Evolutionary conservation across 1,140 invertebrate genomes (phyloP).

Genomic region (Camponotus pennsylvanicus): DNA sequence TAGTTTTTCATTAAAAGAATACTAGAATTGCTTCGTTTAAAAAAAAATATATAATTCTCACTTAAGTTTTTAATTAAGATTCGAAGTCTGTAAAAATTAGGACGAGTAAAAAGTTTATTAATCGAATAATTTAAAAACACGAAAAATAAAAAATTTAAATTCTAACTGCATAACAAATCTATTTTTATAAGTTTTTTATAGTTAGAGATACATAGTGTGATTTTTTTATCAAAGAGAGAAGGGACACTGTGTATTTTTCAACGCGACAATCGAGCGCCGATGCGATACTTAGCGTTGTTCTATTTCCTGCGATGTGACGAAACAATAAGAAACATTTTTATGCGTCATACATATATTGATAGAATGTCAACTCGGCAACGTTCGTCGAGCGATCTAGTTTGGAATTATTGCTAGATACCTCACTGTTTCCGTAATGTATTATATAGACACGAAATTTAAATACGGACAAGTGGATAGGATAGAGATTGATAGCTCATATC

Average conservation of each 20-base stretch:
- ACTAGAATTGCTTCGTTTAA: not conserved
- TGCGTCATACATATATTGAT: not conserved
- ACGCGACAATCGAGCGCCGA: constrained; percentile 1
- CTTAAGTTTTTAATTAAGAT: not conserved
- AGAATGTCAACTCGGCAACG: constrained; percentile 13
- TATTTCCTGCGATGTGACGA: not conserved
- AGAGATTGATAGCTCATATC: constrained; percentile 28
- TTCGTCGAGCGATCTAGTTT: constrained; percentile 19
- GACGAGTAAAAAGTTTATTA: not conserved
- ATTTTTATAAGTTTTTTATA: not conserved
- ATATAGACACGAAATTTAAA: constrained; percentile 6
- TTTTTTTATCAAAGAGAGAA: not conserved
- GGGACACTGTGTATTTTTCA: too few relatives aligned
- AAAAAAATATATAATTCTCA: not conserved
- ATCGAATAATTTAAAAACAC: not conserved
- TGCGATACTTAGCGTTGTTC: not conserved
- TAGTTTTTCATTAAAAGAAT: not conserved
- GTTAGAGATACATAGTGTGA: not conserved
- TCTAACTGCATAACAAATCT: not conserved
- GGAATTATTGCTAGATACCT: constrained; percentile 28
- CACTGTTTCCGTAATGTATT: constrained; percentile 14
- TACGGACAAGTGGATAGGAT: constrained; percentile 18
- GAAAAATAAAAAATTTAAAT: not conserved
- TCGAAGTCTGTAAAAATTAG: not conserved
- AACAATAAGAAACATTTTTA: constrained; percentile 36